Percentiles rank a stretch among this genome's conserved stretches.
Conservation (phyloP, 2,113 vertebrate genomes). For the Copsychus sechellarum region DNA sequence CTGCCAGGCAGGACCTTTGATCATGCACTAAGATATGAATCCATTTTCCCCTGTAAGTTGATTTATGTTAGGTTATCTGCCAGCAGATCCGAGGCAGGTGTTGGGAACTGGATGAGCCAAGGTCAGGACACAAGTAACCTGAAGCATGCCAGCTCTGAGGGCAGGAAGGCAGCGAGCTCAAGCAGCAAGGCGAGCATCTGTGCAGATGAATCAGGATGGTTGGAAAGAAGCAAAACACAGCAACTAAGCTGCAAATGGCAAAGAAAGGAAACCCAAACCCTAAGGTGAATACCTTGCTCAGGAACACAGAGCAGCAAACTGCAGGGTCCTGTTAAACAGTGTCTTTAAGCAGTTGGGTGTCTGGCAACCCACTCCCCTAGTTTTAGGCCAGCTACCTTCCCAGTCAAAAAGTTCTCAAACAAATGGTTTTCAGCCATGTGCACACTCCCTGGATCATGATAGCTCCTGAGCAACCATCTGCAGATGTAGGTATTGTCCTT, state of each 20-base stretch:
- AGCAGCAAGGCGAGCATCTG: neutral
- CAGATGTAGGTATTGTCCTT: neutral
- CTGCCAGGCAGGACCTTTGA: neutral
- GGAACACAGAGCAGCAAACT: neutral
- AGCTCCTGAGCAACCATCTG: neutral
- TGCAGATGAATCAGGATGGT: neutral
- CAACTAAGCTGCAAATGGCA: neutral
- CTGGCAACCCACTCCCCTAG: fast-evolving
- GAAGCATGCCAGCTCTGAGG: neutral
- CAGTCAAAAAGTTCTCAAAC: neutral
- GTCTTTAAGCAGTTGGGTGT: neutral
- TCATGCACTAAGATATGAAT: neutral
- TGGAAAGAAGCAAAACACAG: neutral
- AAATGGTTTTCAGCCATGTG: neutral
- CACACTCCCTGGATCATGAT: neutral
- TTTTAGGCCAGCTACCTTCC: neutral
- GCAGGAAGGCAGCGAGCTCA: neutral
- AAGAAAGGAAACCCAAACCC: neutral
- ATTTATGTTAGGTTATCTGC: neutral
- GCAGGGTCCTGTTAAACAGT: neutral
- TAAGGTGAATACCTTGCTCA: neutral
- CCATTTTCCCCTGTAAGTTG: neutral
- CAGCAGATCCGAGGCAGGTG: neutral
- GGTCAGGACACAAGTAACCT: neutral
- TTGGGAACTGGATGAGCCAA: neutral